Evolutionary conservation across 2,113 vertebrate genomes (phyloP).

Genomic region (Garra rufa): DNA sequence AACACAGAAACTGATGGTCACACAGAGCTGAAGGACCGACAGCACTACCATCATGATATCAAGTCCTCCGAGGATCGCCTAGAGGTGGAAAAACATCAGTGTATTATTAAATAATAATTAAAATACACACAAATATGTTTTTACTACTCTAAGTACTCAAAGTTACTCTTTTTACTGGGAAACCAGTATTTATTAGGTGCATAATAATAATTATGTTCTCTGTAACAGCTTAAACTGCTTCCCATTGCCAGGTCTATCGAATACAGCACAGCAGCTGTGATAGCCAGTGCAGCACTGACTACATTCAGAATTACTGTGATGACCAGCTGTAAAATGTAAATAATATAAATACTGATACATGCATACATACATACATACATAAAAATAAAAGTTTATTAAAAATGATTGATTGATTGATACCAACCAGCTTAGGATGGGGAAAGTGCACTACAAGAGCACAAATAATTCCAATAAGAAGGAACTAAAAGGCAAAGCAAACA

Average conservation of each 20-base stretch:
- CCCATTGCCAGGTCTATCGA: fast-evolving
- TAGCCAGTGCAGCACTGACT: slow-evolving; percentile 55
- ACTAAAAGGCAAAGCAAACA: slow-evolving; percentile 57
- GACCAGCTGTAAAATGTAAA: slow-evolving; percentile 57
- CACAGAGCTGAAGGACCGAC: no score
- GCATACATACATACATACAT: not conserved
- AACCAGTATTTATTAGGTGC: not conserved
- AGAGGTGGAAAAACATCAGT: not conserved
- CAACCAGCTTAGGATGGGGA: slow-evolving; percentile 71
- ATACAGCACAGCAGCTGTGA: slow-evolving; percentile 64
- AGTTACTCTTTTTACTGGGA: no score
- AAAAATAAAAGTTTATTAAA: not conserved
- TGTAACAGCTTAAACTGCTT: fast-evolving
- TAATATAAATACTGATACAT: not conserved
- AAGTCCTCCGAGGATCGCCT: not conserved
- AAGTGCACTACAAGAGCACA: slow-evolving; percentile 67
- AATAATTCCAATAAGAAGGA: slow-evolving; percentile 61
- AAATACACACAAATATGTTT: not conserved
- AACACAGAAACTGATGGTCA: no score
- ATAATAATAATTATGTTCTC: not conserved
- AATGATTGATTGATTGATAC: slow-evolving; percentile 50
- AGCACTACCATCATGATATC: not conserved
- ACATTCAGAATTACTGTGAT: slow-evolving; percentile 62
- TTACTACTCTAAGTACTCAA: not conserved
- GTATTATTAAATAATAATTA: not conserved